Conservation (phyloP, 2,888 invertebrate species). For the Galerucella calmariensis region DNA sequence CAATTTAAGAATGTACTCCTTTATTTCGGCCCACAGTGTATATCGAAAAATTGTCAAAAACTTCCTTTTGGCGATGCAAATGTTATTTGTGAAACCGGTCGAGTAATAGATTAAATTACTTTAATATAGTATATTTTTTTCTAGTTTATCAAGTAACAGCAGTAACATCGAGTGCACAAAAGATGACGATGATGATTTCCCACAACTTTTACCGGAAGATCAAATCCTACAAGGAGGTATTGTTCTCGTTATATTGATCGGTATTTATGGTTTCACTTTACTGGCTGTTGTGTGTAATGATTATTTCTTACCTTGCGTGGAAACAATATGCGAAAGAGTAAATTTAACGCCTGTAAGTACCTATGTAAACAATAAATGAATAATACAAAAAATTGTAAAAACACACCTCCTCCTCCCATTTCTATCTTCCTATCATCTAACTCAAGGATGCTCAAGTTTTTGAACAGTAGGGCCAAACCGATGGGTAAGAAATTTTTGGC, state of each 20-base stretch:
- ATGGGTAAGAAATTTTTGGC: too few species aligned
- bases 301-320: constrained; percentile 91
- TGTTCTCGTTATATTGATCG: constrained; percentile 79
- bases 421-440: too few species aligned
- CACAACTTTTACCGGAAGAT: constrained; percentile 71
- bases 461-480: too few species aligned
- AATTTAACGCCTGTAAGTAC: constrained; percentile 74
- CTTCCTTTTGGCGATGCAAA: background rate
- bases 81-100: background rate
- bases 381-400: background rate
- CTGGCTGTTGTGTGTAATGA: constrained; percentile 92
- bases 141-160: background rate
- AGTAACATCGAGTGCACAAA: background rate
- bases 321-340: constrained; percentile 84
- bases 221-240: constrained; percentile 82
- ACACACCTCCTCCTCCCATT: too few species aligned
- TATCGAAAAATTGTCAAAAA: too few species aligned
- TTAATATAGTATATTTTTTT: too few species aligned
- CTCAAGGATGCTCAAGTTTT: too few species aligned
- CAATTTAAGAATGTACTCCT: too few species aligned
- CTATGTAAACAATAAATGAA: background rate
- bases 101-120: background rate
- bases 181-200: constrained; percentile 69
- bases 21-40: too few species aligned
- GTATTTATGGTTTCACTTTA: constrained; percentile 85